Evolutionary conservation across 1,140 invertebrate species (phyloP).

Genomic region (Uloborus diversus): DNA sequence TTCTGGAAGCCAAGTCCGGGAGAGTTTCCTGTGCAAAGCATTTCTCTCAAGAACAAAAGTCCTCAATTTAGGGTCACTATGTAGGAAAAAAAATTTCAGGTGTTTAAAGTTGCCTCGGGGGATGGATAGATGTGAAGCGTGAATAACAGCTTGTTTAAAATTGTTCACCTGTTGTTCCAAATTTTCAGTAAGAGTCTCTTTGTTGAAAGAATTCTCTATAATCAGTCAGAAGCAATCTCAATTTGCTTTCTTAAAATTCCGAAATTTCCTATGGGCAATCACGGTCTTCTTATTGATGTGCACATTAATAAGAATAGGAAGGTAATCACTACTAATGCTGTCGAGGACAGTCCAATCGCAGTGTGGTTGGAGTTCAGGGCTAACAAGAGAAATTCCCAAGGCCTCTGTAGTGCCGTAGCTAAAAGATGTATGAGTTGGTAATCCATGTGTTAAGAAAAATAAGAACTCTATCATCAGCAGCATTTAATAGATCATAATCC

Average conservation of each 20-base stretch:
- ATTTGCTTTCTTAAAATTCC: neutral
- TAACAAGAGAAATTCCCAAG: neutral
- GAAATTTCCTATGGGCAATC: neutral
- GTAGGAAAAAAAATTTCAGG: conserved; percentile 15
- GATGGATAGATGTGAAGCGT: neutral
- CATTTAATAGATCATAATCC: neutral
- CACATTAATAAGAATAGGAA: neutral
- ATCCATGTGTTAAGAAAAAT: conserved; percentile 13
- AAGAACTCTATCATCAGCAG: conserved; percentile 6
- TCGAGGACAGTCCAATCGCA: conserved; percentile 4
- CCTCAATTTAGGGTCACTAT: neutral
- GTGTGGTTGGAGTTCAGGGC: neutral
- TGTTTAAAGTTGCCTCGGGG: conserved; percentile 7
- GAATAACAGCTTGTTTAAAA: neutral
- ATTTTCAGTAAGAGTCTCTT: neutral
- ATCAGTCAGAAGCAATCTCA: neutral
- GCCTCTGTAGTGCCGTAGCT: neutral
- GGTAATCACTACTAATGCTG: neutral
- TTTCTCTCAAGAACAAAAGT: neutral
- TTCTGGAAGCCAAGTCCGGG: too few species aligned
- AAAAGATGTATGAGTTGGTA: neutral
- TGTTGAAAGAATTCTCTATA: neutral
- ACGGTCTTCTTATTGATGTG: neutral
- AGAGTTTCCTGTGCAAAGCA: neutral
- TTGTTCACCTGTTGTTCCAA: neutral